Conservation (phyloP, 1,140 invertebrate species). For the Hylyphantes graminicola region DNA sequence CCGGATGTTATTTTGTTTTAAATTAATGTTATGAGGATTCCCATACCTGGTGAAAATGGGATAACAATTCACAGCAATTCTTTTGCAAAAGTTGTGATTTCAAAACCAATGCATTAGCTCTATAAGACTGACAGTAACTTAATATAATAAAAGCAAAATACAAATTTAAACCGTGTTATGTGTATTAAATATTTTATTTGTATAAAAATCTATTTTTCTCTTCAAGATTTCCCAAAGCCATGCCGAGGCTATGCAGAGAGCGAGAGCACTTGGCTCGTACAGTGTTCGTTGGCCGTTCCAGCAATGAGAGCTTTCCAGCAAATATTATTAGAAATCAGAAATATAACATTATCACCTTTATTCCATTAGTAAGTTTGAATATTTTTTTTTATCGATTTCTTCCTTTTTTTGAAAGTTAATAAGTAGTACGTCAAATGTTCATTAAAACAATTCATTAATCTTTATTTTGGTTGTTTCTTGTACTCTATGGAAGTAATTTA, state of each 20-base stretch:
- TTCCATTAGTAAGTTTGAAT: constrained; percentile 84
- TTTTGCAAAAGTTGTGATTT: too few relatives aligned
- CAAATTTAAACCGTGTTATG: too few relatives aligned
- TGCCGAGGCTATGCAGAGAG: constrained; percentile 63
- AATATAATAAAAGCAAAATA: too few relatives aligned
- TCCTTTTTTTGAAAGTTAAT: background rate
- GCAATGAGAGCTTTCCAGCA: constrained; percentile 80
- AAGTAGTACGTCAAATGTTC: background rate
- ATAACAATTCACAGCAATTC: too few relatives aligned
- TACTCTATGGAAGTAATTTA: background rate
- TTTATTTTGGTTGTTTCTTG: background rate
- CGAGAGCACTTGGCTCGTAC: constrained; percentile 70
- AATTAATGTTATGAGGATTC: too few relatives aligned
- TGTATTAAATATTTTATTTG: too few relatives aligned
- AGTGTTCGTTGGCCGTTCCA: constrained; percentile 70
- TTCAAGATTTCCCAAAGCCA: constrained; percentile 35
- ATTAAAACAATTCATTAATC: background rate
- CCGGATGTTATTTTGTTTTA: too few relatives aligned
- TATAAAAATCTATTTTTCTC: background rate
- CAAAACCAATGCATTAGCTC: too few relatives aligned
- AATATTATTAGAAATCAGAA: constrained; percentile 99
- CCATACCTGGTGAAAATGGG: too few relatives aligned
- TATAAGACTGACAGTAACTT: too few relatives aligned
- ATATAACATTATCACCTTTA: constrained; percentile 97
- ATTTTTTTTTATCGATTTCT: background rate